Base-by-base conservation (phyloP, 2,797 vertebrate species). In the Coranthus polyacanthus region DNA sequence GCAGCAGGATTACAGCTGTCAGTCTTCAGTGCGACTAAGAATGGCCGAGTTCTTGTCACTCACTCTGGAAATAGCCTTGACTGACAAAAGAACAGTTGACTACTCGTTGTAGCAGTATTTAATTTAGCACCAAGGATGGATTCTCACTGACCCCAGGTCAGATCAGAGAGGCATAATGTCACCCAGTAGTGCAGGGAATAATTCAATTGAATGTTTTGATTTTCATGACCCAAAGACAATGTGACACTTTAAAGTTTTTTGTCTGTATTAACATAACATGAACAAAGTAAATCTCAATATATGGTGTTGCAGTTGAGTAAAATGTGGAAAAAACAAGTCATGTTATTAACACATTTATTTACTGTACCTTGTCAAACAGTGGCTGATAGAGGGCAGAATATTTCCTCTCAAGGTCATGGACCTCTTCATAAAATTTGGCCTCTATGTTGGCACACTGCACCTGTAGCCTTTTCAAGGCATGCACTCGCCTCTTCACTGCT, bases 381-480 rank as follows among this genome's bases (percentile, higher is more conserved):
- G 98, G 98, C 12, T 97, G 95, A 85, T 98, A 99, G 15, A 99
- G 91, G 0, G 94, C 94, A 2, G 98, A 96, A 0, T 98, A 99
- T 70, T 99, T 99, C 83, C 97, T 93, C 92, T 99, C 97, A 62
- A 99, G 82, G 77, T 97, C 97, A 3, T 99, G 98, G 38, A 99
- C 97, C 83, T 99, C 98, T 72, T 99, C 96, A 21, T 99, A 99
- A 92, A 99, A 99, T 85, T 97, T 97, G 46, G 97, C 96, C 84
- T 99, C 97, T 87, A 97, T 97, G 86, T 97, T 95, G 16, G 96
- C 96, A 70, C 96, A 98, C 60, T 96, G 96, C 82, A 96, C 95
- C 88, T 99, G 98, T 29, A 99, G 96, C 79, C 95, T 95, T 82
- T 99, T 99, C 92, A 99, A 79, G 15, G 98, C 97, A 61, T 97